phyloP scores from a whole-genome alignment of 2,113 vertebrate species.

The Odobenus rosmarus region DNA sequence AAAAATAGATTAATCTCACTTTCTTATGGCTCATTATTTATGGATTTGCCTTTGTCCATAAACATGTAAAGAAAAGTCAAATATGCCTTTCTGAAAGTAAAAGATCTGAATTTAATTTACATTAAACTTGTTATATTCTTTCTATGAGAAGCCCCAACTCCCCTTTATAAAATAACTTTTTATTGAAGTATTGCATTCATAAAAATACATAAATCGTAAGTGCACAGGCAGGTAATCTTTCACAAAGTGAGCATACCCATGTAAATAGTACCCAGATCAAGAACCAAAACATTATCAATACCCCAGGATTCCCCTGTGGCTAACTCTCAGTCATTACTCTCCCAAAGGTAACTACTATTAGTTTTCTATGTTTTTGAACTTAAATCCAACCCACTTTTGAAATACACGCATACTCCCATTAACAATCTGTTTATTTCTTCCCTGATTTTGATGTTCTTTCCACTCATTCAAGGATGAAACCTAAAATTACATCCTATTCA shows the following conservation, averaged over 20 bases:
- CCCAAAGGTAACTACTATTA: background rate
- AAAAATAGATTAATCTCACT: background rate
- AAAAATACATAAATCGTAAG: background rate
- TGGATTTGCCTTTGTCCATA: background rate
- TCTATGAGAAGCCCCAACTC: background rate
- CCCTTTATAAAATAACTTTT: background rate
- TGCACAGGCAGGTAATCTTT: background rate
- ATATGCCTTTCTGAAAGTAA: background rate
- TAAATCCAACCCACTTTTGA: background rate
- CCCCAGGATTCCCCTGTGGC: background rate
- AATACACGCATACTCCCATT: background rate
- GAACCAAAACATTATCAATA: background rate
- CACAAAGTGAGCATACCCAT: background rate
- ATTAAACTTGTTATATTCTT: background rate
- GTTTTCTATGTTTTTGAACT: background rate
- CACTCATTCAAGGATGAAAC: background rate
- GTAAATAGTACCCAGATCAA: background rate
- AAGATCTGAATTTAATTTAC: background rate
- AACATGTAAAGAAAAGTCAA: background rate
- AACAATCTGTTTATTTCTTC: background rate
- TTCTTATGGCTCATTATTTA: background rate
- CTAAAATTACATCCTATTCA: background rate
- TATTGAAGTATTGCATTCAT: background rate
- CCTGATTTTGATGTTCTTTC: background rate
- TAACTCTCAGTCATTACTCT: background rate